Base-by-base conservation (phyloP, 2,797 vertebrate genomes). In the Ptychadena robeensis region DNA sequence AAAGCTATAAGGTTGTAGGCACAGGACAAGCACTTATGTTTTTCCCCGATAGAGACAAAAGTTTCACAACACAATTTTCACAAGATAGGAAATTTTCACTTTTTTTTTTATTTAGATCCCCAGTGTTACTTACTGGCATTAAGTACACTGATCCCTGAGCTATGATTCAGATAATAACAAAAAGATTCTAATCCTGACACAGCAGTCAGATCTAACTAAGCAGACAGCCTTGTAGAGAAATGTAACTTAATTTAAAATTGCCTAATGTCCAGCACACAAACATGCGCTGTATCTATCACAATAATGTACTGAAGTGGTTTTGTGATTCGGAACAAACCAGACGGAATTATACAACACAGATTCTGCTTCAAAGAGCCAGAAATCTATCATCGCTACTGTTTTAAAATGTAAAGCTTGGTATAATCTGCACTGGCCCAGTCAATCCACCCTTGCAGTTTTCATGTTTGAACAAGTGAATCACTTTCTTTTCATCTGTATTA, bases 351-450 rank as follows among this genome's bases (percentile, higher is more conserved):
- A 79, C 59, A 72, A 69, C 18, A 75, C 32, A 80, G 65, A 48
- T 64, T 63, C 22, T 63, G 77, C 64, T 74, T 74, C 53, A 70
- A 31, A 77, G 73, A 69, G 82, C 77, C 82, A 84, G 75, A 71
- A 84, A 80, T 80, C 82, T 28, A 75, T 84, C 77, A 80, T 38
- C 40, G 25, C 64, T 64, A 65, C 77, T 63, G 77, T 48, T 69
- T 70, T 84, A 79, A 69, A 80, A 84, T 75, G 37, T 59, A 84
- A 34, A 30, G 44, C 40, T 68, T 63, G 61, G 28, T 32, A 34
- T n/a, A 84, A 79, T 64, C 63, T 74, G 70, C 82, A 69, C 82
- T 31, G 3, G 37, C 35, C 79, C 27, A n/a, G 63, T n/a, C 30
- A 40, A 74, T 57, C 40, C 69, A 79, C 30, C n/a, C 70, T 37